Evolutionary conservation across 2,888 invertebrate genomes (phyloP), one percentile per base, ranked within the genome.

Genomic region (Eupelmus urozonus): DNA sequence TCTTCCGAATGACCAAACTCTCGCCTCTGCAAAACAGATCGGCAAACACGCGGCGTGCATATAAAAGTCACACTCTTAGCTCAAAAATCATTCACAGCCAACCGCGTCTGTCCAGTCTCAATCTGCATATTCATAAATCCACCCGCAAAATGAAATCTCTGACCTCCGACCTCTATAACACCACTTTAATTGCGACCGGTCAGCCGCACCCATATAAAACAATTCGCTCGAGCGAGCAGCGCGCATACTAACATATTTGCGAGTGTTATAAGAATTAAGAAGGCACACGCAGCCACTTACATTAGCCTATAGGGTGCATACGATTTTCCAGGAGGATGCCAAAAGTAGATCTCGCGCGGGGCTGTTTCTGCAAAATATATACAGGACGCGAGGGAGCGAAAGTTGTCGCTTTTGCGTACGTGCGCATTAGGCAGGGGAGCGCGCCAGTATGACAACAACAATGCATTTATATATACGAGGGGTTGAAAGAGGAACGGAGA

Each of bases 101-200:
- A n/a, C n/a, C n/a, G n/a, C n/a, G n/a, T 18, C 4, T 18, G 18
- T 25, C 0, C 23, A 18, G n/a, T 55, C n/a, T 27, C 9, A 9
- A 66, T 66, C 59, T 66, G 9, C 66, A 74, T 66, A 74, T 67
- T 74, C 59, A 74, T 59, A 34, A 1, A n/a, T 16, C n/a, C 16
- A 20, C n/a, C n/a, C n/a, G 2, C 16, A 59, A 13, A 69, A 45
- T 11, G 40, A 67, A 40, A 23, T 55, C 57, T 27, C 18, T 25
- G 34, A 57, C 29, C 1, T 11, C 49, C 29, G 2, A 2, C 51
- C 51, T 13, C 1, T 34, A 34, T 34, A 18, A 20, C 45, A 51
- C 25, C 9, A 13, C 34, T 23, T 16, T 25, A 49, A n/a, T 9
- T 34, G 11, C 67, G 53, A 55, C n/a, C 51, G 51, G 40, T 34